Evolutionary conservation across 92 coral and sea anemone species (phyloP), one percentile per base, ranked within the genome.

Genomic region (Zoanthus gigantus): DNA sequence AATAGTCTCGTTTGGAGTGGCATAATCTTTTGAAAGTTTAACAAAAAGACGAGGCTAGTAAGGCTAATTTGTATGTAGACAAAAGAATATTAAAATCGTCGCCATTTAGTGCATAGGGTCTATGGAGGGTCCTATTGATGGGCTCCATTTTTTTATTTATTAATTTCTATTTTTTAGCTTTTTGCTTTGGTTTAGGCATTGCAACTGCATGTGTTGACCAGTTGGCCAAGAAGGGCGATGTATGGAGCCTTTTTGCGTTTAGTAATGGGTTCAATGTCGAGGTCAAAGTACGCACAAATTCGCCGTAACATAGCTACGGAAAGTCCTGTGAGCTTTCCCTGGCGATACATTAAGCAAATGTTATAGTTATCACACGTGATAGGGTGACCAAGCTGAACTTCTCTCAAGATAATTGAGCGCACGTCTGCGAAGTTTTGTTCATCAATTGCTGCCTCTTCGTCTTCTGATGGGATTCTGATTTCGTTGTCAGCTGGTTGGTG

Each of bases 231-330:
- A 84, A 52, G 69, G 10, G 87, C 61, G 45, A 83, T 56, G 54
- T 84, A 53, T 16, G 80, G 71, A 53, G 86, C 76, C 78, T 69
- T 83, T 17, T 61, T 45, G 14, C 76, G 79, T 54, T 28, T 68
- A 71, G 88, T 83, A 48, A 85, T 75, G 34, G 34, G 58, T 30
- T 78, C 86, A 53, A 77, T 76, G 63, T 71, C 63, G 14, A 93
- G 63, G 57, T 86, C 87, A 78, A 90, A 93, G 79, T 83, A 83
- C 37, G 47, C 85, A 63, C 93, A 84, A 58, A 92, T 86, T 13
- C 30, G 76, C 71, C 85, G 67, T 1, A 87, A 90, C 89, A 89
- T 79, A 7, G 89, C 45, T 5, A 92, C 73, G 69, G 78, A 80
- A 9, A 92, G 77, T 66, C 50, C 72, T 66, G 77, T 83, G 73